Conservation (phyloP, 2,888 invertebrate species). For the Adelognathus sp. region DNA sequence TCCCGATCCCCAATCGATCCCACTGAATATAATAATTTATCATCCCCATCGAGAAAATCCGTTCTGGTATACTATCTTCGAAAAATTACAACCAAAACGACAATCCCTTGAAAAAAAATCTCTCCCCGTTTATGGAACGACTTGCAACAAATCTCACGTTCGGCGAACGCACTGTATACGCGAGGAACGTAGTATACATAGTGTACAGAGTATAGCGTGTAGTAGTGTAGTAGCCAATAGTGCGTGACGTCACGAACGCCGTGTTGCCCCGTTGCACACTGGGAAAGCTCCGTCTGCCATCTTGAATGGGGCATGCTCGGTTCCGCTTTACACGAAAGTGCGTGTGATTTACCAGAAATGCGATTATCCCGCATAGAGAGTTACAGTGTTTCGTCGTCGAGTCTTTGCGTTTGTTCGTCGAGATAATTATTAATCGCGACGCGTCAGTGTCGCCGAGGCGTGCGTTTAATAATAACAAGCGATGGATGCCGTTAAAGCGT, state of each 20-base stretch:
- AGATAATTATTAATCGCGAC: conserved; percentile 63
- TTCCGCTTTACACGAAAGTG: conserved; percentile 73
- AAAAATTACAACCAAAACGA: no score
- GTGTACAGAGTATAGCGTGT: background rate
- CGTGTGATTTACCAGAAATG: conserved; percentile 72
- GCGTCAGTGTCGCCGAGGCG: conserved; percentile 44
- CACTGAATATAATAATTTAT: background rate
- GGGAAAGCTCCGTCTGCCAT: conserved; percentile 74
- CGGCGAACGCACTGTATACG: no score
- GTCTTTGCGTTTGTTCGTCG: conserved; percentile 63
- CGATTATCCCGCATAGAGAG: conserved; percentile 67
- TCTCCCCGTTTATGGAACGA: no score
- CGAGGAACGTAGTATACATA: no score
- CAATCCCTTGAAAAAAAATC: background rate
- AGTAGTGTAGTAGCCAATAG: background rate
- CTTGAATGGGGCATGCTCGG: conserved; percentile 79
- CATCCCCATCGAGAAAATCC: background rate
- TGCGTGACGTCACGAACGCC: conserved; percentile 60
- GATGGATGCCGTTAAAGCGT: conserved; percentile 93
- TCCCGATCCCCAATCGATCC: background rate
- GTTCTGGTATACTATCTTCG: no score
- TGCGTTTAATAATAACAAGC: conserved; percentile 21
- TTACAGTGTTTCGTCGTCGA: conserved; percentile 59
- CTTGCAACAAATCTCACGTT: no score
- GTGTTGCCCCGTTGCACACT: conserved; percentile 61